Percentiles rank a stretch among this genome's conserved stretches.
These are phyloP conservation scores for Brachionus paranguensis DNA, from an alignment of 1,140 invertebrate genomes.

Conservation along the genomic window DNA sequence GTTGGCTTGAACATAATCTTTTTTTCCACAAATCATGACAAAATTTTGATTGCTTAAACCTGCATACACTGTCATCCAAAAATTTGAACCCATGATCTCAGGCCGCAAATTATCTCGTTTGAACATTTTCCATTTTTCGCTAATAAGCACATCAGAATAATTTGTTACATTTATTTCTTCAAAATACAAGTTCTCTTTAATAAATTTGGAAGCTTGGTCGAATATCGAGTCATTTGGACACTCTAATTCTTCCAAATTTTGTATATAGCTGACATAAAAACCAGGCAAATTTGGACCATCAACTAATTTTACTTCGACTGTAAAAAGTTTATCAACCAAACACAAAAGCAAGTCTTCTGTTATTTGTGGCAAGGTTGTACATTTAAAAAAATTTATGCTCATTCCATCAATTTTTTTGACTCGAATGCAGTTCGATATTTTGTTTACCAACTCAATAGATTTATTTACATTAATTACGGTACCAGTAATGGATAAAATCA, in stretches of 20 bases:
- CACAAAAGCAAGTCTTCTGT: neutral
- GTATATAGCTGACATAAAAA: neutral
- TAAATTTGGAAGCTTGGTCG: neutral
- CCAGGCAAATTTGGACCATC: neutral
- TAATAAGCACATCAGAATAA: neutral
- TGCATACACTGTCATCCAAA: neutral
- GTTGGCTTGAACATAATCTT: neutral
- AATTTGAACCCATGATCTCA: neutral
- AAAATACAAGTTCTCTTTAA: neutral
- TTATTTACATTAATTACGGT: neutral
- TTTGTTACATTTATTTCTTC: neutral
- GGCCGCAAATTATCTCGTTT: neutral
- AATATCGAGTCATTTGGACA: neutral
- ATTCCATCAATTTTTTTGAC: neutral
- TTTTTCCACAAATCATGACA: neutral
- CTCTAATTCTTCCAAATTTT: neutral
- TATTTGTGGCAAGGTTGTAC: neutral
- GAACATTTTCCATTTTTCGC: conserved; percentile 1
- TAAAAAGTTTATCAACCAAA: neutral
- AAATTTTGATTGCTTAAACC: neutral
- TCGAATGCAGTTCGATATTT: neutral
- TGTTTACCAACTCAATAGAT: neutral
- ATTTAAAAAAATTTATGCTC: neutral
- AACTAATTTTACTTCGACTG: neutral
- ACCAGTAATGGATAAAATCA: neutral